phyloP scores from a whole-genome alignment of 2,797 vertebrate species.

The Pangasius mekongensis region DNA sequence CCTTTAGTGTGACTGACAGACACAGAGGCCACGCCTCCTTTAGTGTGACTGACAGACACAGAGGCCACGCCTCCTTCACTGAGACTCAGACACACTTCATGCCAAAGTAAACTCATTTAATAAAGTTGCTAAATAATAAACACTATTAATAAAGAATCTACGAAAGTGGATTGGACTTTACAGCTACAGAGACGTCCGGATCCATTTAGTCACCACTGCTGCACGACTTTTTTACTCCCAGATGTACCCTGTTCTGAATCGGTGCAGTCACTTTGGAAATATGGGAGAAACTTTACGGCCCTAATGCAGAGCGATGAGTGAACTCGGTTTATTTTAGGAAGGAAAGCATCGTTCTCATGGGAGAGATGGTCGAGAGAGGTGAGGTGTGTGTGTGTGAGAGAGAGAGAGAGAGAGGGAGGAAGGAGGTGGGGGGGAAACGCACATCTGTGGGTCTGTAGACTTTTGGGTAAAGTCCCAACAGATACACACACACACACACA shows the following conservation, averaged over 20 bases:
- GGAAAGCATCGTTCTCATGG: slow-evolving; percentile 30
- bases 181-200: not conserved
- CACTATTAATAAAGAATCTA: not conserved
- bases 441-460: slow-evolving; percentile 14
- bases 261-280: not conserved
- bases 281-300: not conserved
- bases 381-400: not conserved
- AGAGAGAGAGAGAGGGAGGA: not conserved
- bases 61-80: not conserved
- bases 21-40: not conserved
- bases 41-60: not conserved
- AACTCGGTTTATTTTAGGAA: slow-evolving; percentile 39
- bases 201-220: not conserved
- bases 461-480: slow-evolving; percentile 14
- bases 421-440: not conserved
- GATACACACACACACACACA: slow-evolving; percentile 3
- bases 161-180: not conserved
- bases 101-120: not conserved
- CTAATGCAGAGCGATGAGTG: slow-evolving; percentile 1
- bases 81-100: not conserved
- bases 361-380: slow-evolving; percentile 14
- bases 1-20: not conserved
- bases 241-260: not conserved
- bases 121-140: not conserved
- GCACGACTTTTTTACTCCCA: not conserved